Evolutionary conservation across 2,113 vertebrate genomes (phyloP).

Genomic region (Ibidorhyncha struthersii): DNA sequence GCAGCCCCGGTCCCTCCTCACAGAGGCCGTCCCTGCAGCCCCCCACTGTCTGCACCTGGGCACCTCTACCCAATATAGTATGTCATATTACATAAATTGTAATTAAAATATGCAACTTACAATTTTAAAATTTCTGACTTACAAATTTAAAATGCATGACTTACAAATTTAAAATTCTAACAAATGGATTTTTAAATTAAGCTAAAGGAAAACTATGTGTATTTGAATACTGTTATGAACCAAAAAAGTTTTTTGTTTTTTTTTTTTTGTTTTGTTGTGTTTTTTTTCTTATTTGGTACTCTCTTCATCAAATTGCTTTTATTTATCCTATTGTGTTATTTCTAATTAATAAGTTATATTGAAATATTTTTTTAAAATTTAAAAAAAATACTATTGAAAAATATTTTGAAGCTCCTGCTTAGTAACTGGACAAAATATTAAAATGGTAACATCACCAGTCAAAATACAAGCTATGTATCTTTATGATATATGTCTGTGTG

Average conservation of each 20-base stretch:
- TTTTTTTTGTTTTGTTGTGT: background rate
- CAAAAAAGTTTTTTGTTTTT: background rate
- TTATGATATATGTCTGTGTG: background rate
- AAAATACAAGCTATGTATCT: background rate
- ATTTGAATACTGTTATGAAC: background rate
- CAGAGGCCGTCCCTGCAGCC: background rate
- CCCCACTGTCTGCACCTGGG: accelerated
- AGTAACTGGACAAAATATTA: background rate
- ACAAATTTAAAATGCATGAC: background rate
- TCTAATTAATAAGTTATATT: background rate
- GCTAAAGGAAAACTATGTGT: background rate
- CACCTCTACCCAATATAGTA: background rate
- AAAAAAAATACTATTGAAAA: background rate
- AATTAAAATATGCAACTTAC: background rate
- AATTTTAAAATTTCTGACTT: background rate
- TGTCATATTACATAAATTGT: background rate
- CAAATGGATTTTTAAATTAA: background rate
- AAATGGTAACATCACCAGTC: background rate
- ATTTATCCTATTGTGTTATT: background rate
- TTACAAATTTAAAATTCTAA: background rate
- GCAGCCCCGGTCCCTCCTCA: accelerated
- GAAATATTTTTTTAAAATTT: background rate
- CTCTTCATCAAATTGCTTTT: background rate
- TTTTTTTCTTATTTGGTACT: background rate
- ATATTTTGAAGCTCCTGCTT: background rate